A percentile compares a stretch with the other conserved stretches of the same genome.
Conservation (phyloP, 1,140 invertebrate species). For the Anastatus disparis region DNA sequence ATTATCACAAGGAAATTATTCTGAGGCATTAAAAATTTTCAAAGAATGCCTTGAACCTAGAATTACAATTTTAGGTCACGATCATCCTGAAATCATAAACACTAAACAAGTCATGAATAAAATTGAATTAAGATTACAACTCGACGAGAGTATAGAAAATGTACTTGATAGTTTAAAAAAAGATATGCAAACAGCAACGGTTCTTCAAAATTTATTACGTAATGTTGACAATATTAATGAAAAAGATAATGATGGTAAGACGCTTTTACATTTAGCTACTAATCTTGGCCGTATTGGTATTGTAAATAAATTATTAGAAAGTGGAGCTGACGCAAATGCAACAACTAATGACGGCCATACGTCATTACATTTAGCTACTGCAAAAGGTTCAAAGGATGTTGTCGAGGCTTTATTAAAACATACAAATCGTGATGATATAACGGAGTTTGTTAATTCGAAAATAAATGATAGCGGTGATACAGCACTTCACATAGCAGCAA, state of each 20-base stretch:
- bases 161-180: conserved; percentile 8
- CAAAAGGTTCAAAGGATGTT: conserved; percentile 49
- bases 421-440: conserved; percentile 3
- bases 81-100: conserved; percentile 43
- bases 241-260: conserved; percentile 13
- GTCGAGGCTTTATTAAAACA: conserved; percentile 19
- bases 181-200: background rate
- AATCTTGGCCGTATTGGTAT: conserved; percentile 65
- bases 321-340: too few relatives aligned
- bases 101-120: conserved; percentile 42
- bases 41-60: background rate
- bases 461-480: conserved; percentile 18
- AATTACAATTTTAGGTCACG: conserved; percentile 33
- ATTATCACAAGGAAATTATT: background rate
- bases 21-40: background rate
- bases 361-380: conserved; percentile 75
- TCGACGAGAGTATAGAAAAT: conserved; percentile 33
- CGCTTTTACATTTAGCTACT: conserved; percentile 4
- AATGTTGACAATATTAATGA: conserved; percentile 21
- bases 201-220: background rate
- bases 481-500: conserved; percentile 45
- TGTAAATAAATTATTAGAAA: too few relatives aligned
- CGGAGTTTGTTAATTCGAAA: conserved; percentile 28
- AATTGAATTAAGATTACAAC: background rate
- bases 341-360: too few relatives aligned